Conservation (phyloP, 2,113 vertebrate genomes). For the Lepus americanus region DNA sequence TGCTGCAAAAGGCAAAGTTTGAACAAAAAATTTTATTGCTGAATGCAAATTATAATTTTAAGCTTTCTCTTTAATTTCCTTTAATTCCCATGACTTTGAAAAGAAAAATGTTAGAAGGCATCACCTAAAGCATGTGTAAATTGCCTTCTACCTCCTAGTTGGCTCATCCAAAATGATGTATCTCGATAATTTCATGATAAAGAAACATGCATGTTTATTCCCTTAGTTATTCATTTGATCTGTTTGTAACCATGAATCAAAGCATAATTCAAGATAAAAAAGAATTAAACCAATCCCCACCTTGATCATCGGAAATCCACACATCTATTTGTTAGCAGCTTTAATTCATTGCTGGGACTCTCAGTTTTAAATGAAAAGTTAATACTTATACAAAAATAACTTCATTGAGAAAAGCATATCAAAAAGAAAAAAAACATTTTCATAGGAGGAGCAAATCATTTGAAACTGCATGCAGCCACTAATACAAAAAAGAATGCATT, state of each 20-base stretch:
- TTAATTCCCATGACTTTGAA: background rate
- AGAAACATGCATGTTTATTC: background rate
- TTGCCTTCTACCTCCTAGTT: background rate
- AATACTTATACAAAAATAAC: background rate
- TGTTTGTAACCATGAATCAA: background rate
- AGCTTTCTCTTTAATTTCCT: background rate
- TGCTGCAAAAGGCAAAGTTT: background rate
- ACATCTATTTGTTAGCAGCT: background rate
- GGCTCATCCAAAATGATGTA: background rate
- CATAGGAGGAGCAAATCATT: background rate
- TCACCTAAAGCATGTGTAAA: background rate
- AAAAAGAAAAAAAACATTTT: background rate
- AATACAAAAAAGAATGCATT: background rate
- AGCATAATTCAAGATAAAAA: background rate
- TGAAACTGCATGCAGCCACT: background rate
- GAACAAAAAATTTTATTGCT: background rate
- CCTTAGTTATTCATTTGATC: background rate
- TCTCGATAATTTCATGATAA: background rate
- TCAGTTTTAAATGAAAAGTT: background rate
- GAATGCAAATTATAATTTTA: background rate
- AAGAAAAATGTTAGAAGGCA: background rate
- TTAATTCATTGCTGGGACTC: background rate
- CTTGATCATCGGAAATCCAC: background rate
- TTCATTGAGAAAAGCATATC: background rate
- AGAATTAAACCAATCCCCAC: background rate